Evolutionary conservation across 2,888 invertebrate genomes (phyloP), one percentile per base, ranked within the genome.

Genomic region (Chesias legatella): DNA sequence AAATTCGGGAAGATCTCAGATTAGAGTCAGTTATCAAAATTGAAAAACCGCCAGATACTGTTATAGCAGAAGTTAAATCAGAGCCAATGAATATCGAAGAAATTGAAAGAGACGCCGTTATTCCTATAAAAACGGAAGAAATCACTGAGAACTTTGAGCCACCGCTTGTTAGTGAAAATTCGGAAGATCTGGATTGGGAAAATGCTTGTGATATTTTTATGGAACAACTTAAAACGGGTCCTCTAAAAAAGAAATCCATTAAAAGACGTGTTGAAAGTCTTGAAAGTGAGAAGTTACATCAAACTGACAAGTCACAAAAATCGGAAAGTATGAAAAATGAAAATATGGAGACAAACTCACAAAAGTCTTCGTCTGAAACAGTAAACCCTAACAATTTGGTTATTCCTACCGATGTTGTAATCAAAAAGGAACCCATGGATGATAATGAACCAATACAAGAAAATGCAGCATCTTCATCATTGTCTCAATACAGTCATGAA

Each of bases 201-300:
- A 91, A 88, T 63, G 91, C 94, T 9, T 95, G 94, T 79, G 94
- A 94, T 74, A 93, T 89, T 75, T 94, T 95, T 69, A 90, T 95
- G 75, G 93, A 94, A 68, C 94, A 95, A 73, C 75, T 95, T 29
- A 91, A 91, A 72, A 88, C 73, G 51, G 90, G 91, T 27, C 83
- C 82, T 36, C 84, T 83, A 33, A 92, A 91, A 70, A 92, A 91
- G 66, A 89, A 90, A 46, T 73, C 79, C 1, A 75, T 83, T 9
- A 89, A 86, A 73, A 91, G 89, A 80, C 90, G 89, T 43, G 46
- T 57, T 22, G 82, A 83, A 33, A 73, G 63, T 8, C 30, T 51
- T 13, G 74, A 74, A 33, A 70, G 38, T 56, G 78, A 78, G 35
- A 60, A 51, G 26, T 60, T 60, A 25, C 26, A 17, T 10, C 40